A percentile compares a stretch with the other conserved stretches of the same genome.
These are phyloP conservation scores for Drosophila anomalata DNA, from an alignment of 2,888 invertebrate species.

Conservation along the genomic window DNA sequence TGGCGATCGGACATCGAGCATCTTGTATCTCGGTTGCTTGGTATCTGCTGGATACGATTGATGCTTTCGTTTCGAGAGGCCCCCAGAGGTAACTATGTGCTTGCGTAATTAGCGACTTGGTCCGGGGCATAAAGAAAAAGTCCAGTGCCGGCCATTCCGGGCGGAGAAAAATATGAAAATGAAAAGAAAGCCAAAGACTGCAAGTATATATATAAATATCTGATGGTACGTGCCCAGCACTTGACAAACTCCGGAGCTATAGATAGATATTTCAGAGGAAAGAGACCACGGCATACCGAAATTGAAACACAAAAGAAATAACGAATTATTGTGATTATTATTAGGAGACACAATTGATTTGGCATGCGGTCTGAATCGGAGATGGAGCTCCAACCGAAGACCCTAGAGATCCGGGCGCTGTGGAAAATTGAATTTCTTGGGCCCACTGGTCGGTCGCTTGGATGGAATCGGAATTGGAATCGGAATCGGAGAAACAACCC, in stretches of 20 bases:
- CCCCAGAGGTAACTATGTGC: conserved; percentile 52
- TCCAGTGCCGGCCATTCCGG: conserved; percentile 29
- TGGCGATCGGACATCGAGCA: conserved; percentile 18
- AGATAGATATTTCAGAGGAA: conserved; percentile 8
- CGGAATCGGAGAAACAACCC: conserved; percentile 47
- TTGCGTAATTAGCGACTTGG: conserved; percentile 72
- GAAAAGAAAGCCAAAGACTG: conserved; percentile 40
- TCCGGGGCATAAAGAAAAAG: conserved; percentile 47
- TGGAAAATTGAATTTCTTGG: conserved; percentile 66
- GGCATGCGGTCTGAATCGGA: conserved; percentile 62
- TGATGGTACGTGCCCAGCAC: conserved; percentile 60
- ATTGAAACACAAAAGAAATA: conserved; percentile 38
- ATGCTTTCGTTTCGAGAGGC: conserved; percentile 47
- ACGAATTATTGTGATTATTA: conserved; percentile 65
- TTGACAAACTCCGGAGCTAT: conserved; percentile 61
- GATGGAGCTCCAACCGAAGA: conserved; percentile 43
- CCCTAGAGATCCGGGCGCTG: conserved; percentile 69
- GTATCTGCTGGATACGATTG: conserved; percentile 37
- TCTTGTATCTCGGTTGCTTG: conserved; percentile 37
- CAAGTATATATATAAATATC: conserved; percentile 1
- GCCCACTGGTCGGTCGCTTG: conserved; percentile 22
- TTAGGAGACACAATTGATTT: conserved; percentile 72
- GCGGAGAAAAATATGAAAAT: conserved; percentile 38
- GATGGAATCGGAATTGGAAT: conserved; percentile 33
- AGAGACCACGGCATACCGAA: conserved; percentile 9